Evolutionary conservation across 2,113 vertebrate genomes (phyloP).

Genomic region (Dromas ardeola): DNA sequence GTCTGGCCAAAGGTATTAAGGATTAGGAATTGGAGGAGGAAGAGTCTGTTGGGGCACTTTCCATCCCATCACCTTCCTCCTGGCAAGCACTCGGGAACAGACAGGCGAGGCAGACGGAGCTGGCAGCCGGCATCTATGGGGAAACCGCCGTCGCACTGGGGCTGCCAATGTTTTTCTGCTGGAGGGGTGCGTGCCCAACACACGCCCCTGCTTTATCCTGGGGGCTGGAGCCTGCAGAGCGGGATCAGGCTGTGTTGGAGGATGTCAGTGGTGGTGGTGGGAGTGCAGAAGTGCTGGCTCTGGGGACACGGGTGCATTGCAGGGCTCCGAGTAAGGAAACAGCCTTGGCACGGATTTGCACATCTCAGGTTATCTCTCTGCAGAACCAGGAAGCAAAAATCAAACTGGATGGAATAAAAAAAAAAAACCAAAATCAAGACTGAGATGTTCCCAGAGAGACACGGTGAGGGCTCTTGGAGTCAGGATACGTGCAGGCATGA

Average conservation of each 20-base stretch:
- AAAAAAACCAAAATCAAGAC: background rate
- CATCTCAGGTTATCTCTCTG: accelerated
- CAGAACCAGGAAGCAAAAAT: background rate
- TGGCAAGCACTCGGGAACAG: slow-evolving; percentile 2
- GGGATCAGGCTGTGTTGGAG: background rate
- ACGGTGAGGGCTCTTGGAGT: background rate
- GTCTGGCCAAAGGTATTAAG: background rate
- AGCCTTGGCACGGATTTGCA: background rate
- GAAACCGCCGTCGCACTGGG: background rate
- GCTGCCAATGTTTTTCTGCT: background rate
- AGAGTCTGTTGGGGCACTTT: slow-evolving; percentile 9
- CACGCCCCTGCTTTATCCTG: background rate
- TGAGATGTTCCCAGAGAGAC: background rate
- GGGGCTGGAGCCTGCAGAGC: background rate
- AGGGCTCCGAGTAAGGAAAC: background rate
- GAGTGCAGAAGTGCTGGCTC: background rate
- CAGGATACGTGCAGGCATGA: background rate
- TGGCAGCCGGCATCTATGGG: background rate
- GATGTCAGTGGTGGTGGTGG: background rate
- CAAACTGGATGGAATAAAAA: background rate
- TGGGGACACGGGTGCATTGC: background rate
- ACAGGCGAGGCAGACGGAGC: background rate
- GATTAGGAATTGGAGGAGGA: background rate
- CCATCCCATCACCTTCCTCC: slow-evolving; percentile 8
- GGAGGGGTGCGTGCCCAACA: background rate